Base-by-base conservation (phyloP, 2,113 vertebrate genomes). In the Phainopepla nitens region DNA sequence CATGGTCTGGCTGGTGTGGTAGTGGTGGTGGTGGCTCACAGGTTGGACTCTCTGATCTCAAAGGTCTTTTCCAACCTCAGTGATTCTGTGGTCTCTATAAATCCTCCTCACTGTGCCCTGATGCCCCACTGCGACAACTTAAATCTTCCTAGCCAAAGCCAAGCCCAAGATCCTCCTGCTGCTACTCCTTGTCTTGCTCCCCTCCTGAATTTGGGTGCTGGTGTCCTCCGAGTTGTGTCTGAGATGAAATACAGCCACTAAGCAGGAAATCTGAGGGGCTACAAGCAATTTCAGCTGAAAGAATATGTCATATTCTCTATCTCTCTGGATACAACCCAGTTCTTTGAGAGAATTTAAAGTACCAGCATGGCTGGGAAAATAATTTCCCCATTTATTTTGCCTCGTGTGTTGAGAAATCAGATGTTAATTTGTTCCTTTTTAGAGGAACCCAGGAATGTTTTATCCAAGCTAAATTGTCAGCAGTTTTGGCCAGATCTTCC, bases 351-450 rank as follows among this genome's bases (percentile, higher is more conserved):
- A 76, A 62, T 87, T 77, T 66, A 36, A 54, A 64, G 54, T 39
- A 45, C 27, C 57, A 41, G 25, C 16, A 27, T 39, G 56, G 49
- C 75, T 75, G 49, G 29, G 41, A 16, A 82, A 70, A 53, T 56
- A 61, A 86, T 77, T 77, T 76, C 58, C 53, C 76, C 70, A 42
- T 66, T 95, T 87, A 69, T 97, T 97, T 93, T 93, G 31, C 85
- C 44, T 77, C 62, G 33, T 86, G n/a, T 68, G 24, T 57, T 49
- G 72, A 95, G 96, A 76, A 79, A 65, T 82, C 35, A 11, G 41
- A 18, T 86, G 90, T 94, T 84, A 97, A 96, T 94, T 97, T 49
- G 57, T 87, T 69, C 64, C 53, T 50, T 93, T 89, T 95, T 88
- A 49, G 65, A 66, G 70, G 71, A 97, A 66, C 49, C 82, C 47